Conservation (phyloP, 2,797 vertebrate species). For the Rachycentron canadum region DNA sequence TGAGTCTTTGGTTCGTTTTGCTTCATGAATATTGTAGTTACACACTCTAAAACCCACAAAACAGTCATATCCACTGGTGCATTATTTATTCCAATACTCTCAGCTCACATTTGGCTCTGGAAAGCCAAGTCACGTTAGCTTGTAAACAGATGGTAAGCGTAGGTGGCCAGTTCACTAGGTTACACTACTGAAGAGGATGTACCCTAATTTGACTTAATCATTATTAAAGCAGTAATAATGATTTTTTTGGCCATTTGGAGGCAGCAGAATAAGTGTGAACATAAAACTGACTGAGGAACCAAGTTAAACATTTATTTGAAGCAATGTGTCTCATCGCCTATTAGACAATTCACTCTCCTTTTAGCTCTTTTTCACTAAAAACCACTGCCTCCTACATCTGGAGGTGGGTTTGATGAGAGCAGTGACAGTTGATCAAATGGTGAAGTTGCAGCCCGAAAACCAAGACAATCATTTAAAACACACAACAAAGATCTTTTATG, state of each 20-base stretch:
- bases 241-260: background rate
- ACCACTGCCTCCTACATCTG: too few relatives aligned
- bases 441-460: background rate
- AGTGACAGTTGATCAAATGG: background rate
- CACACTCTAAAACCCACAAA: slow-evolving; percentile 43
- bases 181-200: slow-evolving; percentile 19
- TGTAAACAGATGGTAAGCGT: slow-evolving; percentile 37
- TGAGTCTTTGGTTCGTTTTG: slow-evolving; percentile 34
- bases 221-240: background rate
- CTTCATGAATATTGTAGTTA: slow-evolving; percentile 56
- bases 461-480: background rate
- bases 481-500: background rate
- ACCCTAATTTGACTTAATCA: background rate
- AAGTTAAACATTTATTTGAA: background rate
- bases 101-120: slow-evolving; percentile 30
- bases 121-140: slow-evolving; percentile 41
- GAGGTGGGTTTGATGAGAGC: too few relatives aligned
- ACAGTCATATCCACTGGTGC: slow-evolving; percentile 23
- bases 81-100: slow-evolving; percentile 48
- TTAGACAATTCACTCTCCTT: background rate
- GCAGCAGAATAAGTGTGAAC: background rate
- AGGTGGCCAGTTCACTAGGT: slow-evolving; percentile 16
- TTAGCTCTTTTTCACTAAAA: background rate
- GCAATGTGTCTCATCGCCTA: background rate
- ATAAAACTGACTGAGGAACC: background rate